These are phyloP conservation scores for Craseonycteris thonglongyai DNA, from an alignment of 2,113 vertebrate genomes.

Conservation along the genomic window DNA sequence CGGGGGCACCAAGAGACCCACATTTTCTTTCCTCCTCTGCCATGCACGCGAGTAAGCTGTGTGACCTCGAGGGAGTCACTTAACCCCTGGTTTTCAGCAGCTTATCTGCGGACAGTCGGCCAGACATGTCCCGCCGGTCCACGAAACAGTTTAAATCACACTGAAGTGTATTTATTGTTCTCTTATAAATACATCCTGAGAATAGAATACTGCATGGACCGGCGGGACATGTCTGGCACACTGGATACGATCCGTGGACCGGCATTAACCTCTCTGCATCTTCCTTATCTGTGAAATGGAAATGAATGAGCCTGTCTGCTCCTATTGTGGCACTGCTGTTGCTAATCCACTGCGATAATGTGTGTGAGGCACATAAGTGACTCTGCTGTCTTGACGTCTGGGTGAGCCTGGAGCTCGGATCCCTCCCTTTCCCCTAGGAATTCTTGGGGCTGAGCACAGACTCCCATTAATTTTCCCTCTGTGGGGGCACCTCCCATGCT, in stretches of 20 bases:
- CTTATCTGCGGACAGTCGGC: too few relatives aligned
- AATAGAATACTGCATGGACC: too few relatives aligned
- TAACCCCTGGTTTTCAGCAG: too few relatives aligned
- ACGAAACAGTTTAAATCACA: too few relatives aligned
- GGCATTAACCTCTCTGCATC: neutral
- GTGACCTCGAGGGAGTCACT: neutral
- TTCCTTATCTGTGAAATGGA: neutral
- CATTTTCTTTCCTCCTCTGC: neutral
- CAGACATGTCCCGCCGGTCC: too few relatives aligned
- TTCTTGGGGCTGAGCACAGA: neutral
- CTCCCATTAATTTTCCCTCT: neutral
- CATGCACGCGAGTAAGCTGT: neutral
- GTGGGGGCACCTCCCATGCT: neutral
- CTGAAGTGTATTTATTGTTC: too few relatives aligned
- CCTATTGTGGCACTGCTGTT: neutral
- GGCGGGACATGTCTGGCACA: too few relatives aligned
- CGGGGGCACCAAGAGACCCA: neutral
- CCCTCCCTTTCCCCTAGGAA: neutral
- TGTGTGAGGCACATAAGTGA: neutral
- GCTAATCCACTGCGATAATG: neutral
- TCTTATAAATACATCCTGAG: too few relatives aligned
- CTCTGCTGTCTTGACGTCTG: neutral
- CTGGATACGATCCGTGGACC: too few relatives aligned
- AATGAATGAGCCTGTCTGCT: neutral
- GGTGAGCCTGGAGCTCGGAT: neutral